These are phyloP conservation scores for Dicroscelio sp. DNA, from an alignment of 2,888 invertebrate genomes.

Conservation along the genomic window DNA sequence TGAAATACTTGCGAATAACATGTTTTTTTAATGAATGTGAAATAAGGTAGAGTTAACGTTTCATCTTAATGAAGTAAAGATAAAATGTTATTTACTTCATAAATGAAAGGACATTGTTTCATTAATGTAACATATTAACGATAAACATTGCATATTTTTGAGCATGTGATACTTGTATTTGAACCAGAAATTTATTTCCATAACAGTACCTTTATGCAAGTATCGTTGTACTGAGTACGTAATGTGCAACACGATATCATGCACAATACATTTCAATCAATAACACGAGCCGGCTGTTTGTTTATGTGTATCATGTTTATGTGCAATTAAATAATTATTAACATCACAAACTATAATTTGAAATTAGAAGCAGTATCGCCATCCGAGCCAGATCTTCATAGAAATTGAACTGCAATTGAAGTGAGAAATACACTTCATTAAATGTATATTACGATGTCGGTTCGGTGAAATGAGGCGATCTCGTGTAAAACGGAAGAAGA, in stretches of 20 bases:
- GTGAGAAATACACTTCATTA: background rate
- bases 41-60: no score
- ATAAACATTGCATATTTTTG: background rate
- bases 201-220: slow-evolving; percentile 31
- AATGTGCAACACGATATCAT: slow-evolving; percentile 17
- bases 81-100: no score
- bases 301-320: slow-evolving; percentile 39
- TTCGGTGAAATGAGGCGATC: no score
- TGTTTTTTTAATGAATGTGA: no score
- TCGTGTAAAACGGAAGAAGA: no score
- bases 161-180: background rate
- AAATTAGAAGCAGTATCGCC: background rate
- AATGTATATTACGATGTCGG: no score
- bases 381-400: background rate
- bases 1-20: no score
- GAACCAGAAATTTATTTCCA: slow-evolving; percentile 28
- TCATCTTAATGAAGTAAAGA: no score
- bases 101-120: no score
- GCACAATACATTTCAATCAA: slow-evolving; percentile 41
- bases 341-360: slow-evolving; percentile 7
- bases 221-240: slow-evolving; percentile 22
- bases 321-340: slow-evolving; percentile 39
- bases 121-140: no score
- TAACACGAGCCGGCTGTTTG: slow-evolving; percentile 30
- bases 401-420: no score